phyloP scores from a whole-genome alignment of 2,113 vertebrate species.

The Ctenomys sociabilis region DNA sequence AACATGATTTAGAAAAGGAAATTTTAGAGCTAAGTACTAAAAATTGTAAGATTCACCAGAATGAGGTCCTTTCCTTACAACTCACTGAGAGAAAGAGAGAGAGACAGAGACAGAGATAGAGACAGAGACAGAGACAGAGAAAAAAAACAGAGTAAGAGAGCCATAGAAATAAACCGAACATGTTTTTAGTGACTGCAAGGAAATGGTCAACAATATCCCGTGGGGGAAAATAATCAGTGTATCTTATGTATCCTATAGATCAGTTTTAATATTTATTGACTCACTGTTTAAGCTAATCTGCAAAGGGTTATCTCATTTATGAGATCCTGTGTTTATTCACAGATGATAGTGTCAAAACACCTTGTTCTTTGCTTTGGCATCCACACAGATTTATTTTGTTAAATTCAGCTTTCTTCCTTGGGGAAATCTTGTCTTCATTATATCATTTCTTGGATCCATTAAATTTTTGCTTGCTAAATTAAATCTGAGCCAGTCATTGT shows the following conservation, averaged over 20 bases:
- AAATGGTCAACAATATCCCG: not conserved
- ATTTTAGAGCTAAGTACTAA: not conserved
- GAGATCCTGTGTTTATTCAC: slow-evolving; percentile 11
- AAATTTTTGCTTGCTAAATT: not conserved
- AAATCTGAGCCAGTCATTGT: not conserved
- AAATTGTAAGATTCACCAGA: slow-evolving; percentile 1
- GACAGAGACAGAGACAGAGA: not conserved
- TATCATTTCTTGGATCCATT: not conserved
- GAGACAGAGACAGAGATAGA: not conserved
- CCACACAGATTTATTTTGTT: slow-evolving; percentile 53
- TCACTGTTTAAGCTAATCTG: not conserved
- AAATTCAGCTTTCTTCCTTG: slow-evolving; percentile 8
- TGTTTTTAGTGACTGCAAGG: not conserved
- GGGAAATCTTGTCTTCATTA: not conserved
- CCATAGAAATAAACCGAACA: not conserved
- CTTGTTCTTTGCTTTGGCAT: slow-evolving; percentile 15
- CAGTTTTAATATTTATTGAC: slow-evolving; percentile 45
- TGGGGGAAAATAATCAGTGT: not conserved
- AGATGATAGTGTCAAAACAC: slow-evolving; percentile 1
- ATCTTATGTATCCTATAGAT: not conserved
- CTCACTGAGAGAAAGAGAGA: not conserved
- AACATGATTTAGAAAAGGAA: not conserved
- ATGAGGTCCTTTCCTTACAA: not conserved
- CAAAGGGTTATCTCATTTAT: not conserved
- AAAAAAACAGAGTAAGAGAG: not conserved